Evolutionary conservation across 2,797 vertebrate genomes (phyloP), one percentile per base, ranked within the genome.

Genomic region (Merluccius polli): DNA sequence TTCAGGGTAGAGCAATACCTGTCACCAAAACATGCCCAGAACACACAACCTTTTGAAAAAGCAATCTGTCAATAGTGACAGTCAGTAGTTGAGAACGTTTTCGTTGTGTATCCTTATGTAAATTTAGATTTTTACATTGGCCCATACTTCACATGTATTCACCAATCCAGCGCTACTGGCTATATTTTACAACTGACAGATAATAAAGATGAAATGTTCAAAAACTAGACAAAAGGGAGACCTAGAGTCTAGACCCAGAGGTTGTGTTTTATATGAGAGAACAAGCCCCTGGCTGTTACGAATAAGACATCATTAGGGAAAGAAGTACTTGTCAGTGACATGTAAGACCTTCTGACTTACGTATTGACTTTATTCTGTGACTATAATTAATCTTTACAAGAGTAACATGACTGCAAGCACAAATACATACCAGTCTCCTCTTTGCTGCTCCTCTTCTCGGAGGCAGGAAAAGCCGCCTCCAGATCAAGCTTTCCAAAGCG

Each of bases 391-490:
- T n/a, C 12, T 70, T 68, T 13, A 68, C 27, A 2, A 16, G 30
- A 31, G 30, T 68, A 12, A 27, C 30, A 35, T 21, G 29, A 79
- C 48, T 48, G 11, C 9, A 16, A 27, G 67, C 21, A 67, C 2
- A 21, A 21, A 71, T 36, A 80, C 87, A 78, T 90, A 95, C 95
- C 95, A 89, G 93, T 77, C 77, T 93, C 90, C 0, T 94, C 93
- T 87, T 91, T 94, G 84, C 86, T 91, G 82, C 80, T 89, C 27
- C 89, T 90, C 79, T 89, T 92, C 72, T 91, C 93, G 8, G 84
- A 52, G 31, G 79, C 87, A 67, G 86, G 84, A 78, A 93, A 84
- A 2, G 87, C 83, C 0, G 89, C 83, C 76, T 93, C 92, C 9
- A 93, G 73, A 75, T 95, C 93, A 70, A 93, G 73, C 81, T 91